These are phyloP conservation scores for Thereuonema tuberculata DNA, from an alignment of 1,140 invertebrate species.

Conservation along the genomic window DNA sequence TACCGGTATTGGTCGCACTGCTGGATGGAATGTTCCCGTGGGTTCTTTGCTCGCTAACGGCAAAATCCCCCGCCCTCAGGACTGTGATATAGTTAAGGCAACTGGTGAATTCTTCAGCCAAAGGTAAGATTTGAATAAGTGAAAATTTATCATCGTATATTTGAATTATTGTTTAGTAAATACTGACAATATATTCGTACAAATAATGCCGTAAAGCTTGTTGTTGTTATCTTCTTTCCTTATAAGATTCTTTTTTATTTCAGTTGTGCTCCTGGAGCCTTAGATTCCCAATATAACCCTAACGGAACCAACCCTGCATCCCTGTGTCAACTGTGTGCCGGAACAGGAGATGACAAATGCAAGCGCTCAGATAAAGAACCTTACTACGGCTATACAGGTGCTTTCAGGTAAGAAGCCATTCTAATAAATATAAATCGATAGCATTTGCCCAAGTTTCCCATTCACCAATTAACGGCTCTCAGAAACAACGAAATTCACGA, in stretches of 20 bases:
- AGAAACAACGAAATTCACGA: too few relatives aligned
- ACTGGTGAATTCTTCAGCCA: slow-evolving; percentile 5
- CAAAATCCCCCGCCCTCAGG: neutral
- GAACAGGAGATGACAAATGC: slow-evolving; percentile 30
- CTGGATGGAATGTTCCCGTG: slow-evolving; percentile 17
- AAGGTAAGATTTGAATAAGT: neutral
- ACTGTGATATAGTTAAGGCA: neutral
- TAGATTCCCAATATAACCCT: slow-evolving; percentile 30
- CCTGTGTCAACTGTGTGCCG: slow-evolving; percentile 33
- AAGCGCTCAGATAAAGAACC: slow-evolving; percentile 31
- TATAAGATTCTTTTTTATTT: slow-evolving; percentile 1
- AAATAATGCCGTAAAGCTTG: too few relatives aligned
- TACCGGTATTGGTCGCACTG: slow-evolving; percentile 25
- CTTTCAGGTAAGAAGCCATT: slow-evolving; percentile 70
- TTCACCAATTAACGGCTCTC: too few relatives aligned
- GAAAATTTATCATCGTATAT: too few relatives aligned
- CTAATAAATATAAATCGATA: too few relatives aligned
- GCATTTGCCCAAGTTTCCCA: too few relatives aligned
- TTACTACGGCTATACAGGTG: slow-evolving; percentile 44
- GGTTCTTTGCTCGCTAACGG: neutral
- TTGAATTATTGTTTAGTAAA: too few relatives aligned
- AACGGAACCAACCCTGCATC: slow-evolving; percentile 20
- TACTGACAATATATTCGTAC: too few relatives aligned
- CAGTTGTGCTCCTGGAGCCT: slow-evolving; percentile 33
- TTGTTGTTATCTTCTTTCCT: neutral